A percentile compares a stretch with the other conserved stretches of the same genome.
Evolutionary conservation across 2,888 invertebrate genomes (phyloP).

Genomic region (Drosophila prostipennis): DNA sequence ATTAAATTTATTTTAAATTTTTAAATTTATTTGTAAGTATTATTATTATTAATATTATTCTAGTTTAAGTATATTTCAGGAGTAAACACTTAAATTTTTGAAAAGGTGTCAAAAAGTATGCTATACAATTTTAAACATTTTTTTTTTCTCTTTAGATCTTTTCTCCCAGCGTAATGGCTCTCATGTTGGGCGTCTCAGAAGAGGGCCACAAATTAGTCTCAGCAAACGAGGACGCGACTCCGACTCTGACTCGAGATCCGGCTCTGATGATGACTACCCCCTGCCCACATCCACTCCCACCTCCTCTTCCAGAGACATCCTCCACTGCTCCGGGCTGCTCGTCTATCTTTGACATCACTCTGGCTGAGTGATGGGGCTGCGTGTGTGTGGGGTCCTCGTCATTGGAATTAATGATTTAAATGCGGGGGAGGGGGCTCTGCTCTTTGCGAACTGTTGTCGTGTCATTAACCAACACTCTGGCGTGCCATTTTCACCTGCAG

Average conservation of each 20-base stretch:
- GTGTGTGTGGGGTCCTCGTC: conserved; percentile 78
- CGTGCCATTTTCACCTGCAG: conserved; percentile 56
- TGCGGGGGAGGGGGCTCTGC: conserved; percentile 32
- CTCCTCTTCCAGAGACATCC: conserved; percentile 20
- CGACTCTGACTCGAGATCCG: conserved; percentile 1
- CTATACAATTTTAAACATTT: too few relatives aligned
- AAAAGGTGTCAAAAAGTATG: too few relatives aligned
- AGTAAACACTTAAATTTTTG: too few relatives aligned
- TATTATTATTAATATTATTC: too few relatives aligned
- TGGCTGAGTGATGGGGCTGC: conserved; percentile 40
- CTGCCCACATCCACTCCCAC: conserved; percentile 4
- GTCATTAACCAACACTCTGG: conserved; percentile 76
- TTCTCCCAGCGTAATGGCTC: conserved; percentile 13
- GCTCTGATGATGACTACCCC: conserved; percentile 2
- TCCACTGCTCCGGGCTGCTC: conserved; percentile 19
- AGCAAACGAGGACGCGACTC: conserved; percentile 58
- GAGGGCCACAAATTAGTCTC: conserved; percentile 69
- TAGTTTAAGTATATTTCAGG: too few relatives aligned
- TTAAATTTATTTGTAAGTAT: too few relatives aligned
- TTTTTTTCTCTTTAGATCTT: too few relatives aligned
- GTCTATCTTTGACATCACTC: conserved; percentile 44
- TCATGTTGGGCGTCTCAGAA: conserved; percentile 46
- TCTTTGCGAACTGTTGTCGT: conserved; percentile 57
- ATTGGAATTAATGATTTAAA: conserved; percentile 81
- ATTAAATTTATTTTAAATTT: not conserved